Evolutionary conservation across 2,888 invertebrate genomes (phyloP).

Genomic region (Drosophila heteroneura): DNA sequence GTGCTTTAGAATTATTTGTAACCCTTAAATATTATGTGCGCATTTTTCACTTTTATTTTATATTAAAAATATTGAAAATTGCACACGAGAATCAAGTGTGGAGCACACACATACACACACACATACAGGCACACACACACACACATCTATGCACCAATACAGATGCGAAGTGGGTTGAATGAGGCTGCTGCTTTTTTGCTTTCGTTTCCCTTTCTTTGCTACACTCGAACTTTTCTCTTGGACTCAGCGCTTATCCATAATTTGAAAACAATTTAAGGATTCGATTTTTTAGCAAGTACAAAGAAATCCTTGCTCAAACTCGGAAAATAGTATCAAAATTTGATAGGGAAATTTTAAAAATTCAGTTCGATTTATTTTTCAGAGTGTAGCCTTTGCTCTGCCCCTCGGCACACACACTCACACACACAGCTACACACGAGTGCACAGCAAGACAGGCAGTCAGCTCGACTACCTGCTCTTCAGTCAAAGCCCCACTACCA

Average conservation of each 20-base stretch:
- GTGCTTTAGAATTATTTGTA: slow-evolving; percentile 47
- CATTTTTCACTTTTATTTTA: slow-evolving; percentile 58
- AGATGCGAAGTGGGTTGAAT: slow-evolving; percentile 16
- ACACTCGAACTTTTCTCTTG: neutral
- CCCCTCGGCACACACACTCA: slow-evolving; percentile 7
- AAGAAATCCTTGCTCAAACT: too few relatives aligned
- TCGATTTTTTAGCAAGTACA: neutral
- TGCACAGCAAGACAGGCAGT: slow-evolving; percentile 39
- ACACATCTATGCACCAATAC: neutral
- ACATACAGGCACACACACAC: neutral
- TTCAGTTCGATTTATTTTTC: neutral
- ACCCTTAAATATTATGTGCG: slow-evolving; percentile 71
- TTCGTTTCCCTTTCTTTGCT: slow-evolving; percentile 5
- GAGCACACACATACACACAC: slow-evolving; percentile 19
- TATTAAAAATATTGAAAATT: slow-evolving; percentile 52
- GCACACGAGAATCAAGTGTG: slow-evolving; percentile 40
- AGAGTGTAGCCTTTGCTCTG: neutral
- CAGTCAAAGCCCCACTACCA: neutral
- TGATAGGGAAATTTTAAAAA: neutral
- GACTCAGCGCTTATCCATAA: neutral
- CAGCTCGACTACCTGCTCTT: slow-evolving; percentile 3
- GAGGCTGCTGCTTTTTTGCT: slow-evolving; percentile 36
- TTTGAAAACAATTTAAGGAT: neutral
- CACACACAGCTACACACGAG: slow-evolving; percentile 1
- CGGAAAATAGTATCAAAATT: neutral